A percentile compares a stretch with the other conserved stretches of the same genome.
phyloP scores from a whole-genome alignment of 2,113 vertebrate species.

The Nothobranchius furzeri region DNA sequence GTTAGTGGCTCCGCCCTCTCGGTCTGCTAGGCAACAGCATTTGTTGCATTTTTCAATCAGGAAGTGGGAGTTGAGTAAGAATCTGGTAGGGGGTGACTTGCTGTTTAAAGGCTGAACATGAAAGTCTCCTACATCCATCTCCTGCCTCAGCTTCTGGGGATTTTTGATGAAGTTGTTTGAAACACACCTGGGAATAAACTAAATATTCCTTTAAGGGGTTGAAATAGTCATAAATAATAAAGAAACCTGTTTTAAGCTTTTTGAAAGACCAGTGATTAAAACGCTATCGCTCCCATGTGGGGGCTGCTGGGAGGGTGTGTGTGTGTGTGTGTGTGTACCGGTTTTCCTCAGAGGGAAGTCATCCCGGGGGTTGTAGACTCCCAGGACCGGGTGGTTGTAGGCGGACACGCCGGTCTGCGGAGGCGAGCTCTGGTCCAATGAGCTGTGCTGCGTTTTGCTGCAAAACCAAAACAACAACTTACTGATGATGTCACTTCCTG shows the following conservation, averaged over 20 bases:
- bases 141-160: too few species aligned
- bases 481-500: slow-evolving; percentile 13
- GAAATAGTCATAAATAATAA: neutral
- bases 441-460: slow-evolving; percentile 96
- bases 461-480: slow-evolving; percentile 17
- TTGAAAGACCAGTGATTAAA: slow-evolving; percentile 21
- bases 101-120: too few species aligned
- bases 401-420: slow-evolving; percentile 89
- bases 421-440: slow-evolving; percentile 94
- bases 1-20: too few species aligned
- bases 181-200: too few species aligned
- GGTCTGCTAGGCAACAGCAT: too few species aligned
- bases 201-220: too few species aligned
- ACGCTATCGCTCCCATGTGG: slow-evolving; percentile 33
- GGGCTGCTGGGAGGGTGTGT: slow-evolving; percentile 43
- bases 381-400: slow-evolving; percentile 90
- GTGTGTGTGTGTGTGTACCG: slow-evolving; percentile 72
- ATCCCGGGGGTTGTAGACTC: slow-evolving; percentile 93
- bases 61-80: too few species aligned
- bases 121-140: too few species aligned
- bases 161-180: too few species aligned
- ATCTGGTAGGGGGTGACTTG: too few species aligned
- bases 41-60: too few species aligned
- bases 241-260: slow-evolving; percentile 9
- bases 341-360: slow-evolving; percentile 97